A percentile compares a stretch with the other conserved stretches of the same genome.
These are phyloP conservation scores for Lasioglossum albipes DNA, from an alignment of 1,140 invertebrate species.

Conservation along the genomic window DNA sequence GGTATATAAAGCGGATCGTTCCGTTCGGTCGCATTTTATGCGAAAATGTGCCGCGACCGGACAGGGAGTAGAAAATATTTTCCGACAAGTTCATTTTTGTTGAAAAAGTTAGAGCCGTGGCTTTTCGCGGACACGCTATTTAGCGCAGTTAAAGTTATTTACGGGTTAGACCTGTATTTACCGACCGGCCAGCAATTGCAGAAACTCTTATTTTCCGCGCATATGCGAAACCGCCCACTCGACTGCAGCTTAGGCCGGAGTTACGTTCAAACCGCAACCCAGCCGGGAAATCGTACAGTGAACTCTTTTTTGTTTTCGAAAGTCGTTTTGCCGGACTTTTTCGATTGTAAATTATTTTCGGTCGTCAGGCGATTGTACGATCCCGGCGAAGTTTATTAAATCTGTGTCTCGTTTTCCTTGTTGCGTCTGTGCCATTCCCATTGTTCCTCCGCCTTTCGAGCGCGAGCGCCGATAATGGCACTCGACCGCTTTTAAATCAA, in stretches of 20 bases:
- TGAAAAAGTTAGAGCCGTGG: slow-evolving; percentile 15
- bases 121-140: slow-evolving; percentile 22
- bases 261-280: slow-evolving; percentile 17
- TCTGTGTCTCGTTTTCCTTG: neutral
- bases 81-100: slow-evolving; percentile 7
- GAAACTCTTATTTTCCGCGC: slow-evolving; percentile 35
- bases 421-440: neutral
- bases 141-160: slow-evolving; percentile 41
- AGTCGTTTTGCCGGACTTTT: neutral
- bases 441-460: neutral
- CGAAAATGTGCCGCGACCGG: neutral
- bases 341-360: neutral
- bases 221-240: slow-evolving; percentile 8
- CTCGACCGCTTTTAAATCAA: neutral
- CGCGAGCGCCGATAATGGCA: neutral
- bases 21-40: neutral
- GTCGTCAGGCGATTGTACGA: neutral
- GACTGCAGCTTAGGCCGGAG: slow-evolving; percentile 10
- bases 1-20: neutral
- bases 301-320: slow-evolving; percentile 2
- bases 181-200: slow-evolving; percentile 27
- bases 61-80: slow-evolving; percentile 14
- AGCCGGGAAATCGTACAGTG: slow-evolving; percentile 1
- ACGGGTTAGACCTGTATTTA: slow-evolving; percentile 29
- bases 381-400: neutral